Evolutionary conservation across 2,888 invertebrate species (phyloP).

Genomic region (Busseola fusca): DNA sequence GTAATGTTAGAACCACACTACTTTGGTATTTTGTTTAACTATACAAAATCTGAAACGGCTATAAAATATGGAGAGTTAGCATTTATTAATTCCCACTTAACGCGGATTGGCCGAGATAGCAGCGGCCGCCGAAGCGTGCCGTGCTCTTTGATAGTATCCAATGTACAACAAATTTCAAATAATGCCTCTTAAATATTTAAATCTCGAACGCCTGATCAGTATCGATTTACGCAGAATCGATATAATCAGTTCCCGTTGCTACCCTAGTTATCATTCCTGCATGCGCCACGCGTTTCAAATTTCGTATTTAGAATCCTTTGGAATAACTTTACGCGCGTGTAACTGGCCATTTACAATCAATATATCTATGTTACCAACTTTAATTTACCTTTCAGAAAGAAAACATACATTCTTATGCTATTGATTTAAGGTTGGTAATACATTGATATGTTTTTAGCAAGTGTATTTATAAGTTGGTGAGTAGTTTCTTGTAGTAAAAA

Average conservation of each 20-base stretch:
- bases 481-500: slow-evolving; percentile 64
- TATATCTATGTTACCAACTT: slow-evolving; percentile 45
- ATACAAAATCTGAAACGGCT: not conserved
- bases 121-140: not conserved
- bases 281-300: slow-evolving; percentile 60
- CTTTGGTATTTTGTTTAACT: not conserved
- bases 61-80: not conserved
- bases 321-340: slow-evolving; percentile 57
- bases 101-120: not conserved
- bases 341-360: slow-evolving; percentile 63
- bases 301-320: slow-evolving; percentile 62
- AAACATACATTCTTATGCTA: not conserved
- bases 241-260: slow-evolving; percentile 49
- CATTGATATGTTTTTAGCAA: not conserved
- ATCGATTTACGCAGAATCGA: slow-evolving; percentile 48
- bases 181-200: slow-evolving; percentile 3
- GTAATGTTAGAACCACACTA: not conserved
- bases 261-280: slow-evolving; percentile 50
- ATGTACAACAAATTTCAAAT: slow-evolving; percentile 3
- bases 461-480: slow-evolving; percentile 38
- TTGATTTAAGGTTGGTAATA: slow-evolving; percentile 37
- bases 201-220: slow-evolving; percentile 21
- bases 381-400: not conserved
- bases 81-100: not conserved
- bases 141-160: too few species aligned